phyloP scores from a whole-genome alignment of 2,888 invertebrate species.

The Liposcelis brunnea region DNA sequence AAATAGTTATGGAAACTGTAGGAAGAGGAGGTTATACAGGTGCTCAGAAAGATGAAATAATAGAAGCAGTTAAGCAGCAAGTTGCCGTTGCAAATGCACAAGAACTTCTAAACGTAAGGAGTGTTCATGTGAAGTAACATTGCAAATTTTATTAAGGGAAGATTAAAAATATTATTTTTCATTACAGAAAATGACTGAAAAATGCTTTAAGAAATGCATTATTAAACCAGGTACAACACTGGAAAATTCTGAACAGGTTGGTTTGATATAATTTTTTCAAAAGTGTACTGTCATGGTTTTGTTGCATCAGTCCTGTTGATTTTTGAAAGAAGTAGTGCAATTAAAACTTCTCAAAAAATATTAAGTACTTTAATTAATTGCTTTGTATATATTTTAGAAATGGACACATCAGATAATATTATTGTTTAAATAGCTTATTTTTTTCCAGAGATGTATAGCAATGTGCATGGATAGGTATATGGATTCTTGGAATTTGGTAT shows the following conservation, averaged over 20 bases:
- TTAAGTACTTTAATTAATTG: constrained; percentile 6
- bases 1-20: too few species aligned
- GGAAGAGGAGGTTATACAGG: constrained; percentile 32
- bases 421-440: constrained; percentile 4
- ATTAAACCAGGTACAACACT: constrained; percentile 75
- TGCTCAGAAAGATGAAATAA: constrained; percentile 66
- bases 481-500: constrained; percentile 90
- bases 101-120: constrained; percentile 63
- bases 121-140: background rate
- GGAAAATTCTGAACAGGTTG: constrained; percentile 53
- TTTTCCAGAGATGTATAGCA: constrained; percentile 77
- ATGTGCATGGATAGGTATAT: constrained; percentile 98
- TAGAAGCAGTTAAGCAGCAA: constrained; percentile 91
- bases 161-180: constrained; percentile 14
- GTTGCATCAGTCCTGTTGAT: constrained; percentile 8
- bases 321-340: too few species aligned
- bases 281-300: constrained; percentile 1
- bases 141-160: background rate
- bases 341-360: too few species aligned
- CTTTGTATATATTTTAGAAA: too few species aligned
- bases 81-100: constrained; percentile 87
- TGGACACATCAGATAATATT: too few species aligned
- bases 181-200: constrained; percentile 84
- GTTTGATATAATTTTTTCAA: background rate
- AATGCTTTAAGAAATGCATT: constrained; percentile 92